A percentile compares a stretch with the other conserved stretches of the same genome.
These are phyloP conservation scores for Suillia variegata DNA, from an alignment of 2,888 invertebrate species.

Conservation along the genomic window DNA sequence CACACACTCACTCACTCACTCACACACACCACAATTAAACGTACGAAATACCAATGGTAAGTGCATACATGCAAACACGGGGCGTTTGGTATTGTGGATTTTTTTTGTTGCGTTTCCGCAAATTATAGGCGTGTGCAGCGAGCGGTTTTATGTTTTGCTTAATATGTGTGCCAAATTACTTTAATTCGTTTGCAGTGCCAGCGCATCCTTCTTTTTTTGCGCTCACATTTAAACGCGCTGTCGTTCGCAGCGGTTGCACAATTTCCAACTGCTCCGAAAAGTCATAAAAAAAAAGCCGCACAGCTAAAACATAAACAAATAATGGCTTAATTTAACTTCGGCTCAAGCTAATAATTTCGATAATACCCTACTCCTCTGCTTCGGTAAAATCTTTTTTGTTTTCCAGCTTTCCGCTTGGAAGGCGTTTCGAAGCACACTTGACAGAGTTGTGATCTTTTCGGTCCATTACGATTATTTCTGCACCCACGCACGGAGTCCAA, in stretches of 20 bases:
- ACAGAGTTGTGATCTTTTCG: no score
- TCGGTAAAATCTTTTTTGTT: no score
- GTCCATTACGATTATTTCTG: no score
- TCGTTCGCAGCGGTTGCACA: not conserved
- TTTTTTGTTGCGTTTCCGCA: constrained; percentile 5
- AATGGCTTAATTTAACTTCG: constrained; percentile 20
- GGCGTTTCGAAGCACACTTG: constrained; percentile 14
- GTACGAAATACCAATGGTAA: no score
- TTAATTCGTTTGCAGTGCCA: constrained; percentile 16
- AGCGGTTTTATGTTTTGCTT: constrained; percentile 16
- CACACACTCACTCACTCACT: no score
- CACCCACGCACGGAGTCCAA: no score
- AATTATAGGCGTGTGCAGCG: constrained; percentile 21
- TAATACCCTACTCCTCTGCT: no score
- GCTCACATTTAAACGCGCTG: not conserved
- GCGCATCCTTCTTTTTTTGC: constrained; percentile 16
- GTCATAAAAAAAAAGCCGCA: not conserved
- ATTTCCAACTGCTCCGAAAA: not conserved
- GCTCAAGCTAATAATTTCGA: constrained; percentile 9
- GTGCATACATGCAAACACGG: no score
- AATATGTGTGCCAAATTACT: constrained; percentile 24
- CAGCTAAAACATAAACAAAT: constrained; percentile 12
- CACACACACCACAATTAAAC: no score
- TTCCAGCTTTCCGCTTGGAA: no score
- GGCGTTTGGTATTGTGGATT: no score